Evolutionary conservation across 53 echinoderm and acorn worm genomes (phyloP), one percentile per base, ranked within the genome.

Genomic region (Apostichopus leukothele): DNA sequence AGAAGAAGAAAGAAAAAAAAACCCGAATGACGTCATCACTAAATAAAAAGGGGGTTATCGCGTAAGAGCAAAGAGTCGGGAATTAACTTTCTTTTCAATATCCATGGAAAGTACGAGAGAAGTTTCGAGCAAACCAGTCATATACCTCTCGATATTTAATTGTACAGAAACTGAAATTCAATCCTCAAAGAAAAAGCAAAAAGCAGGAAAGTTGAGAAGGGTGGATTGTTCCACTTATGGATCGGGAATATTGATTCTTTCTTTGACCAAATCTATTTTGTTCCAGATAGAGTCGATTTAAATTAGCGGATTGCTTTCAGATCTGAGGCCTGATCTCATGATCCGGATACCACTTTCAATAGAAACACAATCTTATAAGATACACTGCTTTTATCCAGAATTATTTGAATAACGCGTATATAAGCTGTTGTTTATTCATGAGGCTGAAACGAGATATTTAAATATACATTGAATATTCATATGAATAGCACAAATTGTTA

Each of bases 181-280:
- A 81, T 81, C 81, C 54, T 81, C 18, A 54, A 81, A 59, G 60
- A 55, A 81, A 81, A 52, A 59, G 23, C 54, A 55, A 81, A 81
- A 54, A 81, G 23, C 20, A n/a, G 6, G 71, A 71, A 71, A 71
- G 71, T n/a, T 71, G 71, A 19, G 81, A 25, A 81, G 81, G 55
- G 54, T 52, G 81, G 60, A 57, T 79, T 81, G 81, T 54, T 81
- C 81, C 54, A 18, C 59, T 59, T 81, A 81, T 54, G 21, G 53
- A 81, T 59, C 23, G 59, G 59, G 81, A 55, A 81, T 81, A 81
- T 81, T 23, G 81, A 81, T 81, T 59, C 5, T 8, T 8, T 19
- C 21, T n/a, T 54, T 81, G 81, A 81, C 81, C 81, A 81, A 54
- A 54, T 59, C 81, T 81, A 54, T 81, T 57, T 81, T 81, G 80